Conservation (phyloP, 2,113 vertebrate species). For the Brachyhypopomus gauderio region DNA sequence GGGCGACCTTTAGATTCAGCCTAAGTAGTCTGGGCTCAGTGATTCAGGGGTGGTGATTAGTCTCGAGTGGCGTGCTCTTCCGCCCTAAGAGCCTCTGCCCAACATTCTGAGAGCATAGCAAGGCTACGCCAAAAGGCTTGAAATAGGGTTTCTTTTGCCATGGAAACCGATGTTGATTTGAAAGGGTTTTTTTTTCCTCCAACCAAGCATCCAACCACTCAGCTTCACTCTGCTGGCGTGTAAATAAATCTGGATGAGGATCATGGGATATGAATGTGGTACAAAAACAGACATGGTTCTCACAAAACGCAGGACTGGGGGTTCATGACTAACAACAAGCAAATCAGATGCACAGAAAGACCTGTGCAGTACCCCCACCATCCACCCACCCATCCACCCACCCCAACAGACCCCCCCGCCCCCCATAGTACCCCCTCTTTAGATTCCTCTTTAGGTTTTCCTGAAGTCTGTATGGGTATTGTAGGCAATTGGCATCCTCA, state of each 20-base stretch:
- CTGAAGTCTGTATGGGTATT: neutral
- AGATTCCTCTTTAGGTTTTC: no score
- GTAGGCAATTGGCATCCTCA: slow-evolving; percentile 8
- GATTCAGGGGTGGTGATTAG: slow-evolving; percentile 19
- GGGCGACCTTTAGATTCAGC: neutral
- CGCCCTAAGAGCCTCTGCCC: slow-evolving; percentile 3
- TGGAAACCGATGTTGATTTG: slow-evolving; percentile 62
- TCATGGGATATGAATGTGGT: neutral
- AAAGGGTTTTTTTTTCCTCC: slow-evolving; percentile 19
- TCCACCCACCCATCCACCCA: no score
- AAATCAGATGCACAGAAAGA: neutral
- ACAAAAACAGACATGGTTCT: no score
- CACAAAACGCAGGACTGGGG: no score
- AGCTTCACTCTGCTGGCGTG: no score
- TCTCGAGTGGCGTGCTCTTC: slow-evolving; percentile 22
- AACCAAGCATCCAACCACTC: neutral
- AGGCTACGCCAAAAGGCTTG: slow-evolving; percentile 9
- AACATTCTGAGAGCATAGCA: slow-evolving; percentile 2
- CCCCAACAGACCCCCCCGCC: no score
- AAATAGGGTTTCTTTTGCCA: slow-evolving; percentile 53
- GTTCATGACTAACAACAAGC: neutral
- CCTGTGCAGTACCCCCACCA: neutral
- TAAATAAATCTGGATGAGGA: neutral
- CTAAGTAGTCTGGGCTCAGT: neutral
- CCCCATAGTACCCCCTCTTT: neutral